Conservation (phyloP, 2,113 vertebrate species). For the Leuciscus idus region DNA sequence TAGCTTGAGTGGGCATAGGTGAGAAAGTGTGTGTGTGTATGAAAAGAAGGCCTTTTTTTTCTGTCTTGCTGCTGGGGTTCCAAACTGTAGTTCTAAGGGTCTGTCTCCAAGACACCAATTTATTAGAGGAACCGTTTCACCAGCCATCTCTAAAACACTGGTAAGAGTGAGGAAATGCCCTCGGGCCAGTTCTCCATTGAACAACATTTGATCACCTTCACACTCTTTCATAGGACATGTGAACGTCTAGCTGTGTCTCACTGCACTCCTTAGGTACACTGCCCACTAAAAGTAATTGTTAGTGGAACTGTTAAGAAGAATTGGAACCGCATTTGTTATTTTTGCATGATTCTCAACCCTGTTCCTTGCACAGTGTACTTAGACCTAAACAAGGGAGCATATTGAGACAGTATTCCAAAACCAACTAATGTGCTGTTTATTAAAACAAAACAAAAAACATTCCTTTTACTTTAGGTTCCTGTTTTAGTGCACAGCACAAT, state of each 20-base stretch:
- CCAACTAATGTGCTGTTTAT: background rate
- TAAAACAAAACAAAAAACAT: background rate
- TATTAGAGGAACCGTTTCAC: conserved; percentile 13
- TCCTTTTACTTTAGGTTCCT: background rate
- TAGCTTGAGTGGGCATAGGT: conserved; percentile 53
- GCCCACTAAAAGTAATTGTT: too few species aligned
- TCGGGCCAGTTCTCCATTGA: background rate
- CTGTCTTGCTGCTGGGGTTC: background rate
- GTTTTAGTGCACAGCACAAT: background rate
- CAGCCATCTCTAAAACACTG: conserved; percentile 8
- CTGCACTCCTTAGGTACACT: background rate
- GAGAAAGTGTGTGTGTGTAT: background rate
- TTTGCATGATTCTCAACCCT: background rate
- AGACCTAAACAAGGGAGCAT: background rate
- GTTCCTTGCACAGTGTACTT: background rate
- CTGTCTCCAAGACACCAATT: conserved; percentile 26
- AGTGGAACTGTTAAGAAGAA: too few species aligned
- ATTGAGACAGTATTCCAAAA: background rate
- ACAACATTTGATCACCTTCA: background rate
- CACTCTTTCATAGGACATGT: conserved; percentile 10
- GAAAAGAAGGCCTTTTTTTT: background rate
- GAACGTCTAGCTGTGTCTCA: background rate
- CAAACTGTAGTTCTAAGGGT: conserved; percentile 14
- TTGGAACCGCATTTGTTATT: too few species aligned
- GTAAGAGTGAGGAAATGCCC: background rate